phyloP scores from a whole-genome alignment of 2,113 vertebrate species.

The Ascaphus truei region DNA sequence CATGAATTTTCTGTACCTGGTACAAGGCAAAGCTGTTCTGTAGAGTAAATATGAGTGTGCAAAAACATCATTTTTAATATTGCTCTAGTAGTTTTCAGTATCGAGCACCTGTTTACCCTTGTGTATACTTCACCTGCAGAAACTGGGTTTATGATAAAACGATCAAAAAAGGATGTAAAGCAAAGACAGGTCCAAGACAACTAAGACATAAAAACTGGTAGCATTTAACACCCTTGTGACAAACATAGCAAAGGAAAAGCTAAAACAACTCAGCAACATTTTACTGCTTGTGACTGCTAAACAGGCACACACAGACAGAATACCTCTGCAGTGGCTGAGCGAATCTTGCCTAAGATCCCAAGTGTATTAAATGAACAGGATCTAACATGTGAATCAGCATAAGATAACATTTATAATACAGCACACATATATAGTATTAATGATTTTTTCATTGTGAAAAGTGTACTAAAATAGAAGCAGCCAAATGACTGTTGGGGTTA shows the following conservation, averaged over 20 bases:
- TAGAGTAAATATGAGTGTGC: too few species aligned
- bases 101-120: not conserved
- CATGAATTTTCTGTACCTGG: not conserved
- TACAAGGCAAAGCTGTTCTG: not conserved
- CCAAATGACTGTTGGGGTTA: not conserved
- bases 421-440: slow-evolving; percentile 2
- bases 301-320: slow-evolving; percentile 8
- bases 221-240: not conserved
- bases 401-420: slow-evolving; percentile 6
- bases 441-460: not conserved
- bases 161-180: not conserved
- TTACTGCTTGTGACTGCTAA: not conserved
- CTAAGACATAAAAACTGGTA: not conserved
- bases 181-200: not conserved
- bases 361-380: not conserved
- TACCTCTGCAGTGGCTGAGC: not conserved
- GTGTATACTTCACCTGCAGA: slow-evolving; percentile 6
- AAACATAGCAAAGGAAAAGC: not conserved
- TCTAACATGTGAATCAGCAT: slow-evolving; percentile 15
- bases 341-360: slow-evolving; percentile 8
- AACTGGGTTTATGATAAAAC: not conserved
- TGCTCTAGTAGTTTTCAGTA: not conserved
- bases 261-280: not conserved
- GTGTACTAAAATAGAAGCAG: not conserved
- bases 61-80: not conserved